Base-by-base conservation (phyloP, 2,888 invertebrate species). In the Phorcus lineatus region DNA sequence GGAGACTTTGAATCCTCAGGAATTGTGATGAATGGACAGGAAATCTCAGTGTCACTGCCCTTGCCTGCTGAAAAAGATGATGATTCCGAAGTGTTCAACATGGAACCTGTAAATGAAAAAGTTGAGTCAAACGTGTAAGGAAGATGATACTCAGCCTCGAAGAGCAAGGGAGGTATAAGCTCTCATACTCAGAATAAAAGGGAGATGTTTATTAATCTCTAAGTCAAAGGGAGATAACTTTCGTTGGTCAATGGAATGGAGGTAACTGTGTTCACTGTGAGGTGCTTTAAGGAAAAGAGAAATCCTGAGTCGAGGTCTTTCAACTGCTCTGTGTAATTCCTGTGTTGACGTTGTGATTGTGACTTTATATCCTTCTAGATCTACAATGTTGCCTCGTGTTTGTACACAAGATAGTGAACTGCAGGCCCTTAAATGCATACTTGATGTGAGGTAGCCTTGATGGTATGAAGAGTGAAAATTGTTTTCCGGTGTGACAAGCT, bases 1-100 rank as follows among this genome's bases (percentile, higher is more conserved):
- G 62, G 62, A 24, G 62, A 62, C 28, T 62, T 62, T 62, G 62
- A 62, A 62, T 62, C 62, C 28, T 62, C 62, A 24, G 62, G 62
- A 62, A 62, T 62, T 28, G 62, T 62, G 24, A 62, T 28, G 28
- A 62, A 62, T 62, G 62, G 62, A 62, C 62, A 62, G 24, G 62
- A 62, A 24, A 62, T 62, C 28, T 24, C 62, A 62, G 62, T 62
- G 24, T 22, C 62, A 62, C 28, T 62, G 16, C 16, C 28, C 11
- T 62, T 62, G 62, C 22, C 62, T 17, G 13, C 22, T 11, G 62
- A 62, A 4, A 13, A 24, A 17, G 62, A 62, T 24, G 28, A 28
- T 62, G 62, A 62, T 28, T 24, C 62, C 0, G 62, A 62, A 62
- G 62, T 62, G 13, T 62, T 62, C 62, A 62, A 62, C 24, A 62